Base-by-base conservation (phyloP, 1,140 invertebrate genomes). In the Trachelipus rathkii region DNA sequence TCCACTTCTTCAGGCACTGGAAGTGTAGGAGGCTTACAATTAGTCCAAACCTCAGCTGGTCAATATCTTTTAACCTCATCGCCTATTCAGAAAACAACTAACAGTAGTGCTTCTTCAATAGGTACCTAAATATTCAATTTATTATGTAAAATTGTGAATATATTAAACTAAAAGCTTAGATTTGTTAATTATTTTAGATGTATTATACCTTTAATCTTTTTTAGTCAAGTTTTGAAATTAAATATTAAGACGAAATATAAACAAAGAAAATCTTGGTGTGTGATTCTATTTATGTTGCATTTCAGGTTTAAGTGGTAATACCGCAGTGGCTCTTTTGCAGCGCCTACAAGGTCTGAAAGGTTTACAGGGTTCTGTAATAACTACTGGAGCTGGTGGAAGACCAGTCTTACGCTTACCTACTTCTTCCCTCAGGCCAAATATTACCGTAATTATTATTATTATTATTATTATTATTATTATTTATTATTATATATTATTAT, bases 31-130 rank as follows among this genome's bases (percentile, higher is more conserved):
- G 11, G 11, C 3, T 86, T 89, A 75, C 90, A 91, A 80, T 84
- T 92, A 45, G 89, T 92, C 19, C 90, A 92, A 83, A 91, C 90
- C 10, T 87, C 90, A 45, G 87, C 88, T 21, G 91, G 91, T 44
- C 89, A 90, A 84, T 86, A 91, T 69, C 86, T 92, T 44, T 83
- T 91, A 9, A 89, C 89, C 1, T 83, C 85, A 43, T 82, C 83
- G 44, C 81, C 84, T 66, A 80, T 82, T 67, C 75, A 78, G 45
- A 71, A 78, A 79, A 60, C 82, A 77, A 50, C 73, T 79, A 75
- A 72, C 75, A 83, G n/a, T 80, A 74, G 79, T 75, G 46, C 75
- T 68, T 75, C 85, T 60, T 60, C 50, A 60, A 60, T 60, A 60
- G 50, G 50, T 60, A 13, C 8, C 11, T 33, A 3, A 33, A 33